phyloP scores from a whole-genome alignment of 2,888 invertebrate genomes.

The Heliconius hortense region DNA sequence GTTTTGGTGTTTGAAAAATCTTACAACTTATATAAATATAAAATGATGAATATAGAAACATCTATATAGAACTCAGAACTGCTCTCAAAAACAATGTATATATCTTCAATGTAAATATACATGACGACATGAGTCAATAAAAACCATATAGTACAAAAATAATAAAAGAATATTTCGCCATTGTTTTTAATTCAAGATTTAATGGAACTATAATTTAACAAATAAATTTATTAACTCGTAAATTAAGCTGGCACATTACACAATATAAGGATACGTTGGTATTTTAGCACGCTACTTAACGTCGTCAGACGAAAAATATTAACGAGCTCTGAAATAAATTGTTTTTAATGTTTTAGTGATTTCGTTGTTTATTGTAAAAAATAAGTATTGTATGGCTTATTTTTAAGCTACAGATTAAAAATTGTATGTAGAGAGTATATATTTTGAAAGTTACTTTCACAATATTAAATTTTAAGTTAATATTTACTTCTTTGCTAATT shows the following conservation, averaged over 20 bases:
- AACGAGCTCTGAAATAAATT: conserved; percentile 23
- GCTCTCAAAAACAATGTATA: too few species aligned
- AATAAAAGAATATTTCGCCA: conserved; percentile 15
- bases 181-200: conserved; percentile 46
- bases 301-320: conserved; percentile 38
- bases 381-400: neutral
- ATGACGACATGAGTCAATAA: neutral
- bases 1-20: neutral
- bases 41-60: too few species aligned
- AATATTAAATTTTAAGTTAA: neutral
- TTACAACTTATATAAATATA: neutral
- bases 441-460: conserved; percentile 1
- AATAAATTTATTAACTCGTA: conserved; percentile 53
- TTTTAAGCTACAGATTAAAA: neutral
- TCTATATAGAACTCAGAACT: too few species aligned
- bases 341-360: conserved; percentile 13
- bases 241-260: conserved; percentile 51
- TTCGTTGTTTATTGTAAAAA: conserved; percentile 1
- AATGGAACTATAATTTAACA: conserved; percentile 53
- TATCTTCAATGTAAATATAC: neutral
- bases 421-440: neutral
- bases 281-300: conserved; percentile 40
- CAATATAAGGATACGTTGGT: conserved; percentile 45
- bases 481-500: neutral
- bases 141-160: neutral